Evolutionary conservation across 2,797 vertebrate genomes (phyloP), one percentile per base, ranked within the genome.

Genomic region (Sitta carolinensis): DNA sequence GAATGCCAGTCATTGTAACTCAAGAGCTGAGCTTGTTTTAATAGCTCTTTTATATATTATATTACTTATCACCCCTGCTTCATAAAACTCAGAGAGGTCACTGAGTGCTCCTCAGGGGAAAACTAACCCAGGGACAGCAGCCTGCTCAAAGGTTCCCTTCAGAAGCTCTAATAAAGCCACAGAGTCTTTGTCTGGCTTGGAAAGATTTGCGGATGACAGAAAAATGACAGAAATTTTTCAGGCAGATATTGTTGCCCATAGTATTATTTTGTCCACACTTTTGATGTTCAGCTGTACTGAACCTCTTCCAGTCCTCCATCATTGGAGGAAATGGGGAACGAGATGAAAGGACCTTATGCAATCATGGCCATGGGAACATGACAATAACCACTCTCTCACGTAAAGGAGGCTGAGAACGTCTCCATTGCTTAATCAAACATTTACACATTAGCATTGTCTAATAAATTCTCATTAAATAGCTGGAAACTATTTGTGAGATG

Each of bases 301-400:
- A 85, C 10, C 3, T 66, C 47, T 87, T 93, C 82, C 64, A 89
- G 75, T 52, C 14, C 32, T 63, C 70, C 51, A 32, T 48, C 59
- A 45, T 1, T 48, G 26, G 22, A 47, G 29, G 38, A 63, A 81
- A 87, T 2, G 4, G 22, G 47, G 29, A 90, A 27, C 8, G 34
- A 54, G 6, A 18, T 22, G 25, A 89, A 79, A 84, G 32, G 51
- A 69, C 7, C 14, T 84, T 48, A 36, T 29, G n/a, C 25, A 62
- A 17, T 27, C 4, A 3, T 1, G 4, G 11, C 9, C 52, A 8
- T 22, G 26, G 59, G 47, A 79, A 40, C 22, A 58, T 0, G 0
- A n/a, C 29, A 84, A 42, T 43, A 66, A 72, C 45, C n/a, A 45
- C 6, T 9, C 26, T 9, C 47, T 68, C 45, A 42, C 32, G 26